Evolutionary conservation across 1,140 invertebrate species (phyloP), one percentile per base, ranked within the genome.

Genomic region (Rhagoletis zephyria): DNA sequence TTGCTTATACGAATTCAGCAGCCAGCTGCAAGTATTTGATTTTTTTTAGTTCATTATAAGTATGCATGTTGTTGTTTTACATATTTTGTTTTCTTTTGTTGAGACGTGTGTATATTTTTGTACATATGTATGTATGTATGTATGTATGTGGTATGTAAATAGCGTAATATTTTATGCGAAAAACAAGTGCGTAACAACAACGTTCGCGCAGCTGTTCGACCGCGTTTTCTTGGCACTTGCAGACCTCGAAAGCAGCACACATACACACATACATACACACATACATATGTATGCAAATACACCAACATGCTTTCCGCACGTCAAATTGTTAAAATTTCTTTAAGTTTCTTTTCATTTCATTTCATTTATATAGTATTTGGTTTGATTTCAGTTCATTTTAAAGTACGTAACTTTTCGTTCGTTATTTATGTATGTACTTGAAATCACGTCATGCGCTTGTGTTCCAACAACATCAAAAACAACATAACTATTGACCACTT

Each of bases 151-250:
- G 61, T 63, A 63, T 63, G 61, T n/a, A 63, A 12, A 64, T 12
- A 30, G 51, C 9, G 51, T 56, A 56, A 56, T 9, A 56, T 56
- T 30, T 56, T 56, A 56, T 56, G 48, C 48, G 67, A 74, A 56
- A 70, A 56, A 51, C 74, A 81, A 81, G 74, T 81, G 74, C 74
- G 74, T 81, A 81, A 81, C 74, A 81, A 56, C 16, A 56, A 56
- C 6, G 48, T 9, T 1, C 5, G 74, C 74, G 74, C 74, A 56
- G 74, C 48, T 81, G 74, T 56, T n/a, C 48, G 74, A 56, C 74
- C 74, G 74, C 74, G 19, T 81, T 81, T 81, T 81, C 48, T 51
- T 19, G 74, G 14, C 48, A 12, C n/a, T 81, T 81, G 16, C 14
- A 81, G n/a, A 48, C n/a, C 30, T 30, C 30, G 1, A 30, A 48